phyloP scores from a whole-genome alignment of 2,113 vertebrate genomes.

The Etheostoma cragini region DNA sequence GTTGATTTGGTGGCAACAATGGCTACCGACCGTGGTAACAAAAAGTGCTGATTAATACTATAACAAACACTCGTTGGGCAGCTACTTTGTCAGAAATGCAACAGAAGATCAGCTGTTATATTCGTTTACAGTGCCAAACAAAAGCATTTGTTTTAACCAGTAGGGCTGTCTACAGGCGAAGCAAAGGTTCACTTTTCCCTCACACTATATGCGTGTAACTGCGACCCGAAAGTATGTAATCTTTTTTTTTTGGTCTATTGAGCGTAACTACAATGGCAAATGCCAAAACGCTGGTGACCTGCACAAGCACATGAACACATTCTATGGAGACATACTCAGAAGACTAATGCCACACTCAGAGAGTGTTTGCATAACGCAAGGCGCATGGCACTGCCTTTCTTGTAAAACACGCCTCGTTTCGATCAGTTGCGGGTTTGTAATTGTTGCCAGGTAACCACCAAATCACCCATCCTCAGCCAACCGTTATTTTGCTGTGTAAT shows the following conservation, averaged over 20 bases:
- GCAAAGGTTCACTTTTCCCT: neutral
- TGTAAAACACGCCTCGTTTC: no score
- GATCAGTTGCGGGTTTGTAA: no score
- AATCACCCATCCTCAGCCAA: no score
- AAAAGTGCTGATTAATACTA: neutral
- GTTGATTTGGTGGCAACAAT: neutral
- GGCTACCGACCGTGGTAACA: neutral
- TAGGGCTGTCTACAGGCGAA: neutral
- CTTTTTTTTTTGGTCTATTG: neutral
- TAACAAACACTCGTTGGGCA: neutral
- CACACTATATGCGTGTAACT: neutral
- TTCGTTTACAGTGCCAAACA: conserved; percentile 1
- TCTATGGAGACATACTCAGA: neutral
- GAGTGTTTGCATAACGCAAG: no score
- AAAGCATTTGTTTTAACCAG: neutral
- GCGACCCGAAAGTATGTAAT: neutral
- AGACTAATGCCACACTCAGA: no score
- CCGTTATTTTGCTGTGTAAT: no score
- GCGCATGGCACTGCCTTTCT: no score
- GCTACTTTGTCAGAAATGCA: neutral
- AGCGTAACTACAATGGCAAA: no score
- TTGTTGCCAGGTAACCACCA: no score
- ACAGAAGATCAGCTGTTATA: neutral
- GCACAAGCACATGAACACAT: no score
- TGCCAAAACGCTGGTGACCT: neutral